Evolutionary conservation across 2,888 invertebrate genomes (phyloP).

Genomic region (Mellilla xanthometata): DNA sequence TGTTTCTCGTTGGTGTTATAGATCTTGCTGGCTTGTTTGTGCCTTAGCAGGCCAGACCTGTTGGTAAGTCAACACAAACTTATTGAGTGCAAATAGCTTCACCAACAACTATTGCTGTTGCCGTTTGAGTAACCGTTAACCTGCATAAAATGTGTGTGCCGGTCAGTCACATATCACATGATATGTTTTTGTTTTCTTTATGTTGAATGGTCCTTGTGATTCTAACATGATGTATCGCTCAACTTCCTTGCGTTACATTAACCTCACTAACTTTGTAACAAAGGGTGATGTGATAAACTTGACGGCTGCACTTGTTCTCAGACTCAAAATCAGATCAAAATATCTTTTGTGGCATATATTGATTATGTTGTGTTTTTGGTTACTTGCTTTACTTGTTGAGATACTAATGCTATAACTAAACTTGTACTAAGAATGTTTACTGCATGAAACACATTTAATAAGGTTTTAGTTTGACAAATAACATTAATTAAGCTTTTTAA

Average conservation of each 20-base stretch:
- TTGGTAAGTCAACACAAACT: conserved; percentile 84
- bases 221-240: conserved; percentile 62
- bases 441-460: conserved; percentile 4
- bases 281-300: conserved; percentile 15
- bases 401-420: neutral
- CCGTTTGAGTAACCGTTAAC: conserved; percentile 72
- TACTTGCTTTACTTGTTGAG: conserved; percentile 12
- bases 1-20: conserved; percentile 84
- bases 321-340: conserved; percentile 9
- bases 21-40: conserved; percentile 89
- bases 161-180: conserved; percentile 58
- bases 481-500: too few relatives aligned
- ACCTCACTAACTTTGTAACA: conserved; percentile 35
- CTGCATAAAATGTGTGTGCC: conserved; percentile 77
- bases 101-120: conserved; percentile 69
- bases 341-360: conserved; percentile 9
- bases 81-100: conserved; percentile 69
- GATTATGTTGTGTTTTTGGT: conserved; percentile 9
- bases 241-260: conserved; percentile 36
- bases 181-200: conserved; percentile 62
- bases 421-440: neutral
- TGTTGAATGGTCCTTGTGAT: conserved; percentile 82
- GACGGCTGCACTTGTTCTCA: conserved; percentile 4
- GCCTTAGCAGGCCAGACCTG: conserved; percentile 88
- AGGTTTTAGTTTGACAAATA: too few relatives aligned